Evolutionary conservation across 2,113 vertebrate genomes (phyloP).

Genomic region (Hipposideros armiger): DNA sequence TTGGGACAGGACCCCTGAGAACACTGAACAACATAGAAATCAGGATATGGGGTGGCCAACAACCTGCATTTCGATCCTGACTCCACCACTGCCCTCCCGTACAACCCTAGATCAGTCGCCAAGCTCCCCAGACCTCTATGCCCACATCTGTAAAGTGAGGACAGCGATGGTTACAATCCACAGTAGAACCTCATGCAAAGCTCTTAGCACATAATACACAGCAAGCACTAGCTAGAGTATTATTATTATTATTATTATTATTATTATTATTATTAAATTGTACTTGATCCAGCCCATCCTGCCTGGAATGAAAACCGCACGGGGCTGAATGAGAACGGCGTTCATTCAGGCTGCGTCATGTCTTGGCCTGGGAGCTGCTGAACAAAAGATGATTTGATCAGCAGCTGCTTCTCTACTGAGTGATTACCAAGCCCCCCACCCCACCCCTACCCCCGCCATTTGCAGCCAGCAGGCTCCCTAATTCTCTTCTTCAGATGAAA

Average conservation of each 20-base stretch:
- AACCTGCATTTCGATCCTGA: not conserved
- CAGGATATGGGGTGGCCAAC: not conserved
- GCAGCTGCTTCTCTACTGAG: constrained; percentile 68
- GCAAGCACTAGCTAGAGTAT: too few species aligned
- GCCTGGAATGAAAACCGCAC: not conserved
- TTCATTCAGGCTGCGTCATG: constrained; percentile 57
- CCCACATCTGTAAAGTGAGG: not conserved
- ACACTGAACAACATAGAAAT: not conserved
- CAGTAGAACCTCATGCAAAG: not conserved
- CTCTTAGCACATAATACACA: not conserved
- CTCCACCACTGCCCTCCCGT: not conserved
- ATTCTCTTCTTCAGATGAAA: constrained; percentile 71
- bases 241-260: too few species aligned
- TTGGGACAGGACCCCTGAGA: not conserved
- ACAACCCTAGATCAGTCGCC: not conserved
- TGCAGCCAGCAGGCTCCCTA: constrained; percentile 23
- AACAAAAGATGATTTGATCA: constrained; percentile 62
- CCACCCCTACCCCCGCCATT: not conserved
- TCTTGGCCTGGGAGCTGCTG: constrained; percentile 52
- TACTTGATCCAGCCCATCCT: not conserved
- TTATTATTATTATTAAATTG: not conserved
- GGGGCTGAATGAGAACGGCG: not conserved
- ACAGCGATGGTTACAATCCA: not conserved
- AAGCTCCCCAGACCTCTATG: not conserved
- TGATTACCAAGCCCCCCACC: constrained; percentile 20